Base-by-base conservation (phyloP, 2,888 invertebrate genomes). In the Sipunculus nudus region DNA sequence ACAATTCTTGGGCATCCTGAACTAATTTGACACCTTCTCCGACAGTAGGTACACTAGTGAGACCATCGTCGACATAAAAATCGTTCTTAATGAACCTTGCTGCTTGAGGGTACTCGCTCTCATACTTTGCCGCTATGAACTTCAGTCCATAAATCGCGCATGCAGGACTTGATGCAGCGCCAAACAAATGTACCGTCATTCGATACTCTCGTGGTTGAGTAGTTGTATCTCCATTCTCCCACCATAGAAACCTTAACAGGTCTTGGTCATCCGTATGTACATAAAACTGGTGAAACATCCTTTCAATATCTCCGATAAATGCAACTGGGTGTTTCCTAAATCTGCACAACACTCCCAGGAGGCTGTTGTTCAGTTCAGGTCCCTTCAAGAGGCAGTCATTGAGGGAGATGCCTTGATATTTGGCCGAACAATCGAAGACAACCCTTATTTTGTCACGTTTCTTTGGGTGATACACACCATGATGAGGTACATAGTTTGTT, bases 11-110 rank as follows among this genome's bases (percentile, higher is more conserved):
- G 16, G 47, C 16, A 21, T 48, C 46, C 19, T 23, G n/a, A 19
- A 59, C 25, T 6, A 62, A 40, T 25, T 29, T 35, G 2, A 39
- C 41, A 3, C 53, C 58, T n/a, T 19, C 28, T 29, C 46, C 40
- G 26, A 10, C 23, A 28, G 21, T 46, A 8, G 26, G 4, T 4
- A 31, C 5, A 19, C 58, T 57, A n/a, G 43, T 59, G n/a, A 65
- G 35, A n/a, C 66, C 65, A 48, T 68, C 67, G 32, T 68, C 70
- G 1, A 67, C 67, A 49, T 68, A 64, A 25, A 66, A 59, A 25
- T 66, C 55, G 19, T 43, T n/a, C 25, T 38, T 26, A 1, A 68
- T 52, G 41, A 65, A 63, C 4, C 31, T 19, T 28, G 61, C 21
- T 5, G 61, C 61, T n/a, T n/a, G n/a, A n/a, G n/a, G n/a, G n/a